Evolutionary conservation across 2,797 vertebrate species (phyloP).

Genomic region (Tapirus indicus): DNA sequence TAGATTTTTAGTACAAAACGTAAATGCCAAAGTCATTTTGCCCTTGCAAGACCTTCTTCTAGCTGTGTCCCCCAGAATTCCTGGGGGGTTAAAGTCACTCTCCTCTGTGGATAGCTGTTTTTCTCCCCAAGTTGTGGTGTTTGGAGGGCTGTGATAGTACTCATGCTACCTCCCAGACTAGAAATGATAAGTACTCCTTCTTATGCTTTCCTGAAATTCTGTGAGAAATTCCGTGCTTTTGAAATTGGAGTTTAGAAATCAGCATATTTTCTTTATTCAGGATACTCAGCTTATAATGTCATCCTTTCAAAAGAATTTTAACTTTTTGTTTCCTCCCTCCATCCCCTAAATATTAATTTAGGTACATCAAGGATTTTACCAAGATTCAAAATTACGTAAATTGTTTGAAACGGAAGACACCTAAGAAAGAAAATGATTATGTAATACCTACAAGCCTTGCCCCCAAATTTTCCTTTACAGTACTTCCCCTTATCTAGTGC

Average conservation of each 20-base stretch:
- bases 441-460: background rate
- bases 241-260: background rate
- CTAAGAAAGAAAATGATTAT: background rate
- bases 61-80: background rate
- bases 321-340: background rate
- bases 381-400: background rate
- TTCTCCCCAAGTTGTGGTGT: background rate
- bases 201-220: background rate
- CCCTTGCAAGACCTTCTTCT: background rate
- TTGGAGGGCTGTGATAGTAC: background rate
- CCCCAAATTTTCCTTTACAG: background rate
- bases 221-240: conserved; percentile 12
- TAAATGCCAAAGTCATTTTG: background rate
- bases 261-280: background rate
- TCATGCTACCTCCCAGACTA: background rate
- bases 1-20: background rate
- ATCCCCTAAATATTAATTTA: background rate
- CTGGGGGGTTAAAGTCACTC: background rate
- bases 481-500: background rate
- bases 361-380: background rate
- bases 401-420: background rate
- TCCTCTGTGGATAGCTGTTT: background rate
- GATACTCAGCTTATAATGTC: background rate
- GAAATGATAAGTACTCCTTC: background rate
- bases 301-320: conserved; percentile 6